A percentile compares a stretch with the other conserved stretches of the same genome.
Conservation (phyloP, 2,888 invertebrate genomes). For the Drosophila stalkeri region DNA sequence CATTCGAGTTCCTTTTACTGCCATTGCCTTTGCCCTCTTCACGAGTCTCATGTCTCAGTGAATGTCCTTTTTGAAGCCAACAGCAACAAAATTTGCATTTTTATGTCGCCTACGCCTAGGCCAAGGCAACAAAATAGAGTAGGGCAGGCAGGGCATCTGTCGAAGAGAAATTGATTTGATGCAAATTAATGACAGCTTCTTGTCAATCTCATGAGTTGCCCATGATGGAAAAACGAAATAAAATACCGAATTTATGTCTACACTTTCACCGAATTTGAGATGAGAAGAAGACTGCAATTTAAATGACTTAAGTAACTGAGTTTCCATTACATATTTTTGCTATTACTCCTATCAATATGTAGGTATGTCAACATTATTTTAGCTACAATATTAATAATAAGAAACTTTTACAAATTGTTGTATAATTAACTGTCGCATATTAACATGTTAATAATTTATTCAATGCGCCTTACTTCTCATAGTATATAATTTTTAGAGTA, state of each 20-base stretch:
- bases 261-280: conserved; percentile 18
- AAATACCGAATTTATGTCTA: conserved; percentile 36
- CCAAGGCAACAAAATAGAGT: conserved; percentile 11
- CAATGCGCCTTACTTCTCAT: too few species aligned
- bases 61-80: conserved; percentile 49
- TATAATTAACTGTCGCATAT: not conserved
- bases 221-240: conserved; percentile 11
- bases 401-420: not conserved
- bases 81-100: conserved; percentile 70
- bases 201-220: conserved; percentile 62
- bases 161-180: conserved; percentile 79
- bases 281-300: too few species aligned
- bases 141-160: conserved; percentile 51
- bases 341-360: not conserved
- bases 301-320: not conserved
- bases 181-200: conserved; percentile 80
- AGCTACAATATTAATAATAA: not conserved
- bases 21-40: not conserved
- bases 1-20: conserved; percentile 15
- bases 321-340: too few species aligned
- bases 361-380: not conserved
- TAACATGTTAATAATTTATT: not conserved
- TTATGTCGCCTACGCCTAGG: conserved; percentile 59
- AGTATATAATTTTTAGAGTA: conserved; percentile 11
- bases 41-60: not conserved